phyloP scores from a whole-genome alignment of 2,113 vertebrate genomes.

The Pseudois nayaur region DNA sequence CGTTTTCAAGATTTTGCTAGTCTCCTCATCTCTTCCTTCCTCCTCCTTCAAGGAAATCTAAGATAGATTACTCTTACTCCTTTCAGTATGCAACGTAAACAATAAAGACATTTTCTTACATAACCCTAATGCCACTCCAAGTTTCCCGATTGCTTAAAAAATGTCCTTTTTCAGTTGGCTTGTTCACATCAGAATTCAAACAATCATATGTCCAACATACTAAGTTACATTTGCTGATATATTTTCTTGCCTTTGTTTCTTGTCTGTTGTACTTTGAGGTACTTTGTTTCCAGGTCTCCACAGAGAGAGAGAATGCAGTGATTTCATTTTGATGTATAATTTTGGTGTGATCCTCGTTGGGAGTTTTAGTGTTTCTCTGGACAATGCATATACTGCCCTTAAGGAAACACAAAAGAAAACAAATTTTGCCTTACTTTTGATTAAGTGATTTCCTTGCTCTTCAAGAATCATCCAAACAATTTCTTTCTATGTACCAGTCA shows the following conservation, averaged over 20 bases:
- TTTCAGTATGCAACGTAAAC: background rate
- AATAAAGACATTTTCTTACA: background rate
- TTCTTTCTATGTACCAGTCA: background rate
- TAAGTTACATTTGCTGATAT: background rate
- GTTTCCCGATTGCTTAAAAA: background rate
- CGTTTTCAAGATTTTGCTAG: background rate
- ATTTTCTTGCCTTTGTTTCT: slow-evolving; percentile 59
- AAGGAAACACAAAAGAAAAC: background rate
- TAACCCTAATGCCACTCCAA: background rate
- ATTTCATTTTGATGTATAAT: background rate
- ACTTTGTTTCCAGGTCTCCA: background rate
- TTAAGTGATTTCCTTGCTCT: background rate
- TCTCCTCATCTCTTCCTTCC: background rate
- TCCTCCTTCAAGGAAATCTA: background rate
- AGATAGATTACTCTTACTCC: background rate
- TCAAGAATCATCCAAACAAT: background rate
- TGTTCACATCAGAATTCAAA: background rate
- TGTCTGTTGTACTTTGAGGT: background rate
- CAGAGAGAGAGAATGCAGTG: background rate
- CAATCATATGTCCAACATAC: background rate
- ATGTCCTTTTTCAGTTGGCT: background rate
- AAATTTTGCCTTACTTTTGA: background rate
- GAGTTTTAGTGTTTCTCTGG: background rate
- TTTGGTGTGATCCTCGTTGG: background rate
- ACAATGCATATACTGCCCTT: background rate